A percentile compares a stretch with the other conserved stretches of the same genome.
Conservation (phyloP, 2,888 invertebrate species). For the Drosophila engyochracea region DNA sequence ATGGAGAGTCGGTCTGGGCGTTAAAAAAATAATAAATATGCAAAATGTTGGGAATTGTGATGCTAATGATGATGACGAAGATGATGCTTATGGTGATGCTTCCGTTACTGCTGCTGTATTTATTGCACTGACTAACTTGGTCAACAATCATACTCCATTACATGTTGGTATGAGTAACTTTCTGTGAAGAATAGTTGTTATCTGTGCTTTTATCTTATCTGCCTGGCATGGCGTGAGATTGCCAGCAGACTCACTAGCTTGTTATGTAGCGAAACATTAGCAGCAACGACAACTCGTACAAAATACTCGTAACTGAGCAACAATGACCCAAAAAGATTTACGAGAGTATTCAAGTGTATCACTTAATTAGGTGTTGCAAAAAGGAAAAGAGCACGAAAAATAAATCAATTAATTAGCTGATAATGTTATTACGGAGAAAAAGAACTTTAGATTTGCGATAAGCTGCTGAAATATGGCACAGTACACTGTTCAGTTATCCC, state of each 20-base stretch:
- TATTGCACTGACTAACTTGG: constrained; percentile 49
- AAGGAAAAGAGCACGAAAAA: constrained; percentile 13
- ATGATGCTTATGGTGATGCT: constrained; percentile 11
- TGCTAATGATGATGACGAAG: constrained; percentile 6
- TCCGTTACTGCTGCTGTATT: constrained; percentile 27
- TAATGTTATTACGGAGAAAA: constrained; percentile 15
- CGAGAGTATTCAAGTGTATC: constrained; percentile 46
- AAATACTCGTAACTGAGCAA: constrained; percentile 44
- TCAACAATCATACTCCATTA: constrained; percentile 33
- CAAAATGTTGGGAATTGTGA: constrained; percentile 37
- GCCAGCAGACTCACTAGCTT: constrained; percentile 17
- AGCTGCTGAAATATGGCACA: neutral
- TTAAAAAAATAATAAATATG: constrained; percentile 53
- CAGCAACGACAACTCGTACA: constrained; percentile 43
- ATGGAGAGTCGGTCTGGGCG: constrained; percentile 6
- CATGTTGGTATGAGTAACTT: constrained; percentile 1
- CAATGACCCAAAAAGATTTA: constrained; percentile 65
- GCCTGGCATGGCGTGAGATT: constrained; percentile 14
- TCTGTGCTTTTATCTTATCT: constrained; percentile 53
- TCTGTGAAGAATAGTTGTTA: constrained; percentile 17
- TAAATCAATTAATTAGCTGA: constrained; percentile 47
- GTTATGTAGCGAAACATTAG: constrained; percentile 33
- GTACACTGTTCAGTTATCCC: neutral
- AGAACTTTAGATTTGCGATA: constrained; percentile 2
- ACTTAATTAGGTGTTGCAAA: constrained; percentile 50